A percentile compares a stretch with the other conserved stretches of the same genome.
Evolutionary conservation across 2,888 invertebrate species (phyloP).

Genomic region (Drosophila pegasa): DNA sequence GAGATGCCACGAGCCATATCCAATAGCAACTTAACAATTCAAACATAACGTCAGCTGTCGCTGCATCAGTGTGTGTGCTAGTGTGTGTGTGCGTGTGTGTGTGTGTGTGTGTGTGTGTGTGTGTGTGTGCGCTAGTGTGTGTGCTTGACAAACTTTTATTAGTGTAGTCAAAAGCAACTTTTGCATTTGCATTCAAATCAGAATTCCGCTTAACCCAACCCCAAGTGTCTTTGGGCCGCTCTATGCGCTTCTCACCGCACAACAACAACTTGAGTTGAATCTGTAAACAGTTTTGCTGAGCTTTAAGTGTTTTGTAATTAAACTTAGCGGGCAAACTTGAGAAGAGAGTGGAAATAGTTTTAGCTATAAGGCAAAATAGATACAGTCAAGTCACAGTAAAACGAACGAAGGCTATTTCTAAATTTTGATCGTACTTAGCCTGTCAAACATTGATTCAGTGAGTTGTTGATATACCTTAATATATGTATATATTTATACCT

Average conservation of each 20-base stretch:
- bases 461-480: too few relatives aligned
- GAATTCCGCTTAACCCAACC: constrained; percentile 74
- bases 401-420: neutral
- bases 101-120: constrained; percentile 8
- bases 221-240: constrained; percentile 32
- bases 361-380: neutral
- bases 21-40: constrained; percentile 41
- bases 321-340: neutral
- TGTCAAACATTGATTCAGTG: too few relatives aligned
- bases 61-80: constrained; percentile 6
- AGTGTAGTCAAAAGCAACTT: constrained; percentile 32
- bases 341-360: neutral
- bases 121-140: constrained; percentile 12
- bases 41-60: constrained; percentile 33
- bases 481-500: too few relatives aligned
- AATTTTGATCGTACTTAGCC: too few relatives aligned
- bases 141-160: constrained; percentile 52
- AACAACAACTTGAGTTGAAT: constrained; percentile 4
- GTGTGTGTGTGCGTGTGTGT: constrained; percentile 14
- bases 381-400: neutral
- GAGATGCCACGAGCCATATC: constrained; percentile 23
- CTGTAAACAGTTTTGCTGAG: neutral
- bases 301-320: neutral
- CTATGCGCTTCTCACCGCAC: constrained; percentile 8
- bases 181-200: constrained; percentile 67